These are phyloP conservation scores for Epirrhoe tristata DNA, from an alignment of 2,888 invertebrate species.

Conservation along the genomic window DNA sequence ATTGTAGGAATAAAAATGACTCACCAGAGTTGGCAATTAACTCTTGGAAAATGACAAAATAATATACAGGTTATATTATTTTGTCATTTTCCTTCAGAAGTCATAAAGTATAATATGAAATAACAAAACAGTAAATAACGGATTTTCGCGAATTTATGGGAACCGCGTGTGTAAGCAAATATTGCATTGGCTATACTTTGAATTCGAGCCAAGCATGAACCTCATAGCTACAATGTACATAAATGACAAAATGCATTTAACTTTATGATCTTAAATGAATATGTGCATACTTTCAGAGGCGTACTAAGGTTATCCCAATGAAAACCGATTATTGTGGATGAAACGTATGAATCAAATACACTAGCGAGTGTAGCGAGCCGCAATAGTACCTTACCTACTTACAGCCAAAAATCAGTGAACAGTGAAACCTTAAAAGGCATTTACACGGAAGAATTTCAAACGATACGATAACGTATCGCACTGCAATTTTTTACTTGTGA, in stretches of 20 bases:
- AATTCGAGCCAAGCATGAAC: conserved; percentile 2
- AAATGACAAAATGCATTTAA: not conserved
- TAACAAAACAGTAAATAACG: not conserved
- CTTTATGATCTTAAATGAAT: not conserved
- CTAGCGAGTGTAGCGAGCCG: no score
- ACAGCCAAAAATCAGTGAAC: no score
- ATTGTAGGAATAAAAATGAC: not conserved
- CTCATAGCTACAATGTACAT: not conserved
- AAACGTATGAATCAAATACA: no score
- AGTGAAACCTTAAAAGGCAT: no score
- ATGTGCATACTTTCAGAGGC: no score
- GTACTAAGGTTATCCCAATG: no score
- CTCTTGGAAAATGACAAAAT: no score
- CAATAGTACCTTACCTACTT: no score
- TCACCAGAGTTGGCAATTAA: not conserved
- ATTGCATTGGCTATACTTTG: not conserved
- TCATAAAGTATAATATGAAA: not conserved
- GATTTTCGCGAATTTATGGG: not conserved
- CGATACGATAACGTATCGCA: no score
- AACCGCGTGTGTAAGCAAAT: not conserved
- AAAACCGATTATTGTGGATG: no score
- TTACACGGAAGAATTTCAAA: no score
- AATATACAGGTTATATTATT: conserved; percentile 2
- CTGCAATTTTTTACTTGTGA: no score
- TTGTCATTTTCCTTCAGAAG: conserved; percentile 14